phyloP scores from a whole-genome alignment of 1,140 invertebrate species.

The Homalodisca vitripennis region DNA sequence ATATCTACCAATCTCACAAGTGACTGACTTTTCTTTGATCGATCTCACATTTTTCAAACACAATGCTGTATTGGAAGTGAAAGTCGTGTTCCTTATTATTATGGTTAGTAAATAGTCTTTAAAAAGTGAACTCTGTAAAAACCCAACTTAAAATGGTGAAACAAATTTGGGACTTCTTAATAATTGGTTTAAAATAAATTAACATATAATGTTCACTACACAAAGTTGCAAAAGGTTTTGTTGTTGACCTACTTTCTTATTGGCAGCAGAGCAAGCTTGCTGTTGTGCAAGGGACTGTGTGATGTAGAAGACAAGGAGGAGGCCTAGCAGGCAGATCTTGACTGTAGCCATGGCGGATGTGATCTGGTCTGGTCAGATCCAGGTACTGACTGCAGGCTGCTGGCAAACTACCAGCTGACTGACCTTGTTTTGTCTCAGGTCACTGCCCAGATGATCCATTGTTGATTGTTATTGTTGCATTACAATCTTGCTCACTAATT shows the following conservation, averaged over 20 bases:
- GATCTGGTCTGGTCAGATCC: too few relatives aligned
- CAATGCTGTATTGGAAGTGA: too few relatives aligned
- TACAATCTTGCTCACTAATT: neutral
- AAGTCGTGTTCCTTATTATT: too few relatives aligned
- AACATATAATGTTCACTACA: neutral
- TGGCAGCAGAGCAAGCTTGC: neutral
- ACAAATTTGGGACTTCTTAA: neutral
- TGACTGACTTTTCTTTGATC: too few relatives aligned
- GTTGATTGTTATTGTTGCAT: neutral
- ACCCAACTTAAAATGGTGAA: too few relatives aligned
- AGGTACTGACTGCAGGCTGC: neutral
- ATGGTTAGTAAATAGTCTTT: neutral
- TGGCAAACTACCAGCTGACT: neutral
- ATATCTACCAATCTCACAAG: too few relatives aligned
- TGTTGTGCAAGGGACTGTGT: conserved; percentile 9
- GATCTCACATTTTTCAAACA: too few relatives aligned
- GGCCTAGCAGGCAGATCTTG: neutral
- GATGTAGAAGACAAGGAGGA: neutral
- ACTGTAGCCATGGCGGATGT: neutral
- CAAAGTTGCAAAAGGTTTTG: too few relatives aligned
- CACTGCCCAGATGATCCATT: neutral
- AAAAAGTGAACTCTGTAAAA: neutral
- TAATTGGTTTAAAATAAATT: neutral
- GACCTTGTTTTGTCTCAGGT: neutral
- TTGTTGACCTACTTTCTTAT: neutral